Percentiles rank a stretch among this genome's conserved stretches.
Conservation (phyloP, 2,113 vertebrate genomes). For the Cepphus grylle region DNA sequence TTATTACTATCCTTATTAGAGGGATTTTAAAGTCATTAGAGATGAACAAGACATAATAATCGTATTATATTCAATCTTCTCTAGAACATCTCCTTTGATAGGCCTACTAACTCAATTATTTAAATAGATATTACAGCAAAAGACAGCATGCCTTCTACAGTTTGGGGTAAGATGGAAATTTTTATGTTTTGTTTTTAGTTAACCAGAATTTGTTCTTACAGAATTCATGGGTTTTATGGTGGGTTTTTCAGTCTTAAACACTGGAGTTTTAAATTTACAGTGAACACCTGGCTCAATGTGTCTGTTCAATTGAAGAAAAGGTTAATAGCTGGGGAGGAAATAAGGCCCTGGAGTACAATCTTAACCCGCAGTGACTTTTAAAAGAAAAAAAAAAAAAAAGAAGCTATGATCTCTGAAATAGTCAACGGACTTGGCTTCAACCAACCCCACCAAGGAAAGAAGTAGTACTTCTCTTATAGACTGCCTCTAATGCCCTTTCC, state of each 20-base stretch:
- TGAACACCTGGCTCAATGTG: neutral
- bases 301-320: neutral
- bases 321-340: neutral
- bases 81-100: conserved; percentile 46
- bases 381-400: neutral
- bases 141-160: neutral
- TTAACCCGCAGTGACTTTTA: neutral
- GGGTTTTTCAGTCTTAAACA: neutral
- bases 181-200: neutral
- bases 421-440: neutral
- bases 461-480: neutral
- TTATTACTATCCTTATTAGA: conserved; percentile 53
- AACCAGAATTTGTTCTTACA: neutral
- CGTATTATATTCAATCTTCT: conserved; percentile 38
- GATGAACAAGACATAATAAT: conserved; percentile 41
- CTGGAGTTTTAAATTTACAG: neutral
- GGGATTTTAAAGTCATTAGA: conserved; percentile 61
- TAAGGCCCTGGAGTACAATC: neutral
- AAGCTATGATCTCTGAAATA: neutral
- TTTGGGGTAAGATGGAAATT: neutral
- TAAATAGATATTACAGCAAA: neutral
- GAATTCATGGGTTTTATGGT: neutral
- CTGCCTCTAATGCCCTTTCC: neutral
- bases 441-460: neutral
- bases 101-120: conserved; percentile 38